Conservation (phyloP, 2,888 invertebrate species). For the Volucella bombylans region DNA sequence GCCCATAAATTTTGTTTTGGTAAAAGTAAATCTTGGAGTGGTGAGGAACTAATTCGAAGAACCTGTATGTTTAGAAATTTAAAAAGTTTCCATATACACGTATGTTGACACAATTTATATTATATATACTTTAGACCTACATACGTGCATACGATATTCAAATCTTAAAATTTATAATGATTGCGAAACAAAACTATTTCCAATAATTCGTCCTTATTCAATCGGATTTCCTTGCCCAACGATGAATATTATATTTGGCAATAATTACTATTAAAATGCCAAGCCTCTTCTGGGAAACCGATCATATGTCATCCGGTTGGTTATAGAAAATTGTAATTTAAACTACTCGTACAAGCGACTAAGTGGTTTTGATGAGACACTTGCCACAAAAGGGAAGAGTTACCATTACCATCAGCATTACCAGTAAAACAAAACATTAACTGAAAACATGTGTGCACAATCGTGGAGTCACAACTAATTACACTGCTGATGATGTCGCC, state of each 20-base stretch:
- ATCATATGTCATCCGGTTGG: conserved; percentile 55
- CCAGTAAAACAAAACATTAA: conserved; percentile 65
- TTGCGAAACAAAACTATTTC: conserved; percentile 35
- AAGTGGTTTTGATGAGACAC: conserved; percentile 28
- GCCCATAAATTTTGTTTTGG: too few relatives aligned
- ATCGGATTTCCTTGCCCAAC: conserved; percentile 42
- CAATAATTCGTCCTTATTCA: conserved; percentile 36
- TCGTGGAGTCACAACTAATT: conserved; percentile 56
- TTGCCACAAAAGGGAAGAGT: conserved; percentile 45
- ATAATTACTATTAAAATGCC: conserved; percentile 54
- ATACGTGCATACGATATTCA: too few relatives aligned
- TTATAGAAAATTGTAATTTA: conserved; percentile 45
- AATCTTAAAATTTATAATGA: not conserved
- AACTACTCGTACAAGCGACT: conserved; percentile 23
- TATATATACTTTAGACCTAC: too few relatives aligned
- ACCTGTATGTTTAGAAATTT: too few relatives aligned
- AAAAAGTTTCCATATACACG: too few relatives aligned
- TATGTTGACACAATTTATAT: too few relatives aligned
- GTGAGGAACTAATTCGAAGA: too few relatives aligned
- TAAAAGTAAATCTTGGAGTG: too few relatives aligned
- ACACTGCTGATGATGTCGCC: conserved; percentile 62
- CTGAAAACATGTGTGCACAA: conserved; percentile 62
- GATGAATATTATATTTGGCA: conserved; percentile 35
- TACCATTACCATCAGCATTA: conserved; percentile 40
- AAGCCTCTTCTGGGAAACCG: conserved; percentile 58